phyloP scores from a whole-genome alignment of 2,888 invertebrate genomes.

The Liodrosophila aerea region DNA sequence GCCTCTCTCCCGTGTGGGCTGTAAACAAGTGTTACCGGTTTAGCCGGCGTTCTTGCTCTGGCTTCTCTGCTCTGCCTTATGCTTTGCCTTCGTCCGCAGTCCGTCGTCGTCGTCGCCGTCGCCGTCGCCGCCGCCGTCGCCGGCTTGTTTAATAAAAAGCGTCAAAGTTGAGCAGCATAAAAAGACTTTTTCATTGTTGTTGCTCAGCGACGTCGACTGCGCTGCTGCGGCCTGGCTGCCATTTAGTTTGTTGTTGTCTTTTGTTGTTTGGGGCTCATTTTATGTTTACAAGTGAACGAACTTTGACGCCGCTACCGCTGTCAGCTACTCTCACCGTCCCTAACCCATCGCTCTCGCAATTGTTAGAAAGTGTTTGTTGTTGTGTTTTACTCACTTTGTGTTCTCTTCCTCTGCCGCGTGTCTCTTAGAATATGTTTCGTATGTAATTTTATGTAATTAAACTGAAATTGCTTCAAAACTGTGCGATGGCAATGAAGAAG shows the following conservation, averaged over 20 bases:
- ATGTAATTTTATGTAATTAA: slow-evolving; percentile 67
- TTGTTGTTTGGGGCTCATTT: slow-evolving; percentile 54
- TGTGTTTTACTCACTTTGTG: slow-evolving; percentile 13
- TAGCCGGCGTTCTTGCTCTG: slow-evolving; percentile 62
- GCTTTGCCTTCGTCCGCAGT: no score
- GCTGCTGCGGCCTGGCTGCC: slow-evolving; percentile 19
- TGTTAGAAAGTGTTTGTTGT: slow-evolving; percentile 62
- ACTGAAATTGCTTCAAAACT: slow-evolving; percentile 46
- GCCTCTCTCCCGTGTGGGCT: slow-evolving; percentile 34
- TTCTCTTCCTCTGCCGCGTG: slow-evolving; percentile 45
- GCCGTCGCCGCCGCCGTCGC: slow-evolving; percentile 39
- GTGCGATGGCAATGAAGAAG: slow-evolving; percentile 21
- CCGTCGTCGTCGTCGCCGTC: no score
- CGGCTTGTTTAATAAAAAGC: slow-evolving; percentile 73
- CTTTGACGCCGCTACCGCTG: slow-evolving; percentile 64
- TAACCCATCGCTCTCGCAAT: neutral
- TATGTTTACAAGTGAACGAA: slow-evolving; percentile 73
- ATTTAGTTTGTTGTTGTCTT: slow-evolving; percentile 17
- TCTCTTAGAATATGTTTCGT: slow-evolving; percentile 51
- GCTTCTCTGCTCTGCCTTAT: slow-evolving; percentile 19
- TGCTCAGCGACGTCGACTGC: slow-evolving; percentile 37
- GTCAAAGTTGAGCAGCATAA: slow-evolving; percentile 68
- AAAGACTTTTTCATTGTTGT: slow-evolving; percentile 59
- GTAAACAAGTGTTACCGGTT: slow-evolving; percentile 73
- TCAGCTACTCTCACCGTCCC: slow-evolving; percentile 22